These are phyloP conservation scores for Zaprionus bogoriensis DNA, from an alignment of 2,888 invertebrate genomes.

Conservation along the genomic window DNA sequence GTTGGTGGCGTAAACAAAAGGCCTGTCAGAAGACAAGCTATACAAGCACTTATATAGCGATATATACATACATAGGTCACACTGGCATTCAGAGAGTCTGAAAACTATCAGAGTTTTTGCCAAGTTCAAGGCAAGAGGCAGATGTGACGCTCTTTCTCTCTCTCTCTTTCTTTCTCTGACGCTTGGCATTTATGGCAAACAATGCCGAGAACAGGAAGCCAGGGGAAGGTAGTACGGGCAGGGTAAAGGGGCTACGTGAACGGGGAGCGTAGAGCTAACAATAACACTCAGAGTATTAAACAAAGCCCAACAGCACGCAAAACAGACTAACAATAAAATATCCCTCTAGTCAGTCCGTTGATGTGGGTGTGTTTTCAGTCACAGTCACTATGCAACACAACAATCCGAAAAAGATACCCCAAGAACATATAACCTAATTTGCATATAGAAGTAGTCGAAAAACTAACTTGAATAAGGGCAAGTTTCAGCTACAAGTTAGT, in stretches of 20 bases:
- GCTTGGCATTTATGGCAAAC: conserved; percentile 57
- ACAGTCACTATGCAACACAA: conserved; percentile 47
- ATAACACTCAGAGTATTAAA: conserved; percentile 44
- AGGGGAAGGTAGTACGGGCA: not conserved
- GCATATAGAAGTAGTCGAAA: too few species aligned
- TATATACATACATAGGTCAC: conserved; percentile 14
- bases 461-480: too few species aligned
- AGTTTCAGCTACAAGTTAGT: too few species aligned
- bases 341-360: conserved; percentile 26
- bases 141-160: conserved; percentile 17
- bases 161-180: conserved; percentile 7
- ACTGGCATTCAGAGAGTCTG: conserved; percentile 14
- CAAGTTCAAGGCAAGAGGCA: conserved; percentile 67
- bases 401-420: not conserved
- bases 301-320: conserved; percentile 32
- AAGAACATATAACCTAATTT: too few species aligned
- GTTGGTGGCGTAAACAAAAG: conserved; percentile 53
- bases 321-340: conserved; percentile 48
- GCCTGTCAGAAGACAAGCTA: conserved; percentile 45
- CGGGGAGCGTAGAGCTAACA: conserved; percentile 30
- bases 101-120: conserved; percentile 46
- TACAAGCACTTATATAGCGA: conserved; percentile 12
- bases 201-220: conserved; percentile 27
- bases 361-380: conserved; percentile 62
- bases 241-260: not conserved